phyloP scores from a whole-genome alignment of 2,113 vertebrate species.

The Nipponia nippon region DNA sequence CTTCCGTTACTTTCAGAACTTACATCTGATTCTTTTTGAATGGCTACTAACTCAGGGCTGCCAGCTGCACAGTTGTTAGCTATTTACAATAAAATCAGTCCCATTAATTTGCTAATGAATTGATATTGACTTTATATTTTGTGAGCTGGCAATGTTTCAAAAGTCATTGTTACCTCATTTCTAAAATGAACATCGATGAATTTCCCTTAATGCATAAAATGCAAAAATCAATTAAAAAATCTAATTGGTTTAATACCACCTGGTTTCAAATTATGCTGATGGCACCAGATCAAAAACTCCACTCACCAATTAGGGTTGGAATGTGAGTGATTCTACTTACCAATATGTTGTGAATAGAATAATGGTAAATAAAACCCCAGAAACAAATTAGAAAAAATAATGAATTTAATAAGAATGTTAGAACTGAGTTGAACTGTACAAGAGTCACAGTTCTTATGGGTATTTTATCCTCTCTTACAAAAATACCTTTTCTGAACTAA shows the following conservation, averaged over 20 bases:
- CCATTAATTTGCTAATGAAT: constrained; percentile 67
- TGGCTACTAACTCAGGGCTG: background rate
- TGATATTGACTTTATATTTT: constrained; percentile 61
- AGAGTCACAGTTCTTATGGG: background rate
- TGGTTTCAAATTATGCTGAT: constrained; percentile 26
- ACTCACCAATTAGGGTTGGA: background rate
- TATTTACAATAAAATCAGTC: constrained; percentile 51
- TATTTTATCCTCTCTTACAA: background rate
- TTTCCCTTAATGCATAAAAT: constrained; percentile 21
- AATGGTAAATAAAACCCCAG: background rate
- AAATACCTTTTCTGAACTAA: background rate
- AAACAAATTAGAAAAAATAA: background rate
- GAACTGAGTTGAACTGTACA: background rate
- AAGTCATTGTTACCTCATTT: constrained; percentile 55
- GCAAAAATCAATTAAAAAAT: constrained; percentile 49
- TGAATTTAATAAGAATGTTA: background rate
- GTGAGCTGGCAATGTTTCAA: constrained; percentile 21
- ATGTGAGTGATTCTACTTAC: background rate
- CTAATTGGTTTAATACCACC: constrained; percentile 37
- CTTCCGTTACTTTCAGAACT: background rate
- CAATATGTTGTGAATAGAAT: background rate
- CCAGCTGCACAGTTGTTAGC: constrained; percentile 10
- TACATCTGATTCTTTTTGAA: background rate
- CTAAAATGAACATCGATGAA: constrained; percentile 30
- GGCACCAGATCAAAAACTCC: background rate